These are phyloP conservation scores for Naso thynnoides DNA, from an alignment of 2,797 vertebrate genomes.

Conservation along the genomic window DNA sequence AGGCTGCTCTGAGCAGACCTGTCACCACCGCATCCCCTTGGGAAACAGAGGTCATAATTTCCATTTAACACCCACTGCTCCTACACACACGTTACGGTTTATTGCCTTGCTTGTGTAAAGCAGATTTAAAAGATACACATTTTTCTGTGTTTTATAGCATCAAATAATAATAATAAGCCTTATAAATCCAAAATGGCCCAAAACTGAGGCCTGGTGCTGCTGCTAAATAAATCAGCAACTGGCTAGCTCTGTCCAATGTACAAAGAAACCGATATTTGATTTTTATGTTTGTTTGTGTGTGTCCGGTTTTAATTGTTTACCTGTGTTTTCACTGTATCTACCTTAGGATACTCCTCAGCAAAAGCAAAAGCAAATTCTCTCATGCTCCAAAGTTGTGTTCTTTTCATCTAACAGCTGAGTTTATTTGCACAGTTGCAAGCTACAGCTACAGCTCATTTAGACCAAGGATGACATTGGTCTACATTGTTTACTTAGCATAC, in stretches of 20 bases:
- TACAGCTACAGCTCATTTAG: no score
- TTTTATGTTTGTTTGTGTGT: not conserved
- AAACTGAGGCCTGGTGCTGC: constrained; percentile 17
- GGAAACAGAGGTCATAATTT: constrained; percentile 62
- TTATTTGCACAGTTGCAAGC: no score
- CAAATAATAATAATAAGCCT: constrained; percentile 20
- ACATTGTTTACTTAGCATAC: no score
- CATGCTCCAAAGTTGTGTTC: not conserved
- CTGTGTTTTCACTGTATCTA: constrained; percentile 5
- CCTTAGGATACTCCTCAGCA: not conserved
- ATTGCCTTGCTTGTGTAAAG: constrained; percentile 11
- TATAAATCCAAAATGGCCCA: constrained; percentile 24
- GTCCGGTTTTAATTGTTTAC: constrained; percentile 22
- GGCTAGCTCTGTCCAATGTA: constrained; percentile 10
- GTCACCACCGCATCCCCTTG: constrained; percentile 45
- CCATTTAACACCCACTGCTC: constrained; percentile 64
- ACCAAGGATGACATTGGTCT: no score
- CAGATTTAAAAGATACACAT: constrained; percentile 24
- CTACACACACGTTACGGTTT: constrained; percentile 34
- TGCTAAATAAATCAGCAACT: constrained; percentile 62
- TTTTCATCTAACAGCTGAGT: not conserved
- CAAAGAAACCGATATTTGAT: constrained; percentile 37
- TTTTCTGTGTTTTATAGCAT: constrained; percentile 21
- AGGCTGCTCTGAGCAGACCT: constrained; percentile 57
- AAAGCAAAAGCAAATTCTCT: constrained; percentile 2